Evolutionary conservation across 2,888 invertebrate species (phyloP).

Genomic region (Subacronicta megacephala): DNA sequence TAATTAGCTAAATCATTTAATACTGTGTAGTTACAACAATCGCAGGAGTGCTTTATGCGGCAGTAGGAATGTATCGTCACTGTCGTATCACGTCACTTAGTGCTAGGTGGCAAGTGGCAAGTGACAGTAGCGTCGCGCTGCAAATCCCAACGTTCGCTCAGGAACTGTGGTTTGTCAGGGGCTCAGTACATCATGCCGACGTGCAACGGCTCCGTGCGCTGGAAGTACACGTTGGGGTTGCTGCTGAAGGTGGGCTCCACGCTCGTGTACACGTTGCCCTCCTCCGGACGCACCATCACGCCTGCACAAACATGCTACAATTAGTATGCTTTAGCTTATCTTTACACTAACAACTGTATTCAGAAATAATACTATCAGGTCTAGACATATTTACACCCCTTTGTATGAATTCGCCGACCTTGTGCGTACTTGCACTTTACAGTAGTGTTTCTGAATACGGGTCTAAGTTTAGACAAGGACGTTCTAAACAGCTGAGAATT

Average conservation of each 20-base stretch:
- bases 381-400: no score
- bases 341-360: no score
- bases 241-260: constrained; percentile 95
- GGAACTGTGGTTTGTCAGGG: constrained; percentile 87
- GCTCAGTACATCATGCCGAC: constrained; percentile 96
- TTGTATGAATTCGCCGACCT: no score
- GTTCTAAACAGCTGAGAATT: neutral
- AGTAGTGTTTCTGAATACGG: no score
- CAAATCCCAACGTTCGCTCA: constrained; percentile 85
- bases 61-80: constrained; percentile 52
- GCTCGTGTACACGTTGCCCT: constrained; percentile 95
- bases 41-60: constrained; percentile 41
- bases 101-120: constrained; percentile 56
- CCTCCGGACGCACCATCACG: constrained; percentile 94
- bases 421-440: no score
- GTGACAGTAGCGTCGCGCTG: constrained; percentile 70
- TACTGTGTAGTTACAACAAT: constrained; percentile 14
- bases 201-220: constrained; percentile 94
- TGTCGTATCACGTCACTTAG: constrained; percentile 45
- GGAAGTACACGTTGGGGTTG: constrained; percentile 97
- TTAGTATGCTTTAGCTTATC: constrained; percentile 26
- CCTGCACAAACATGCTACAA: constrained; percentile 82
- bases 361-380: no score
- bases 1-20: constrained; percentile 34
- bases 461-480: constrained; percentile 6